Conservation (phyloP, 1,140 invertebrate genomes). For the Whitmania pigra region DNA sequence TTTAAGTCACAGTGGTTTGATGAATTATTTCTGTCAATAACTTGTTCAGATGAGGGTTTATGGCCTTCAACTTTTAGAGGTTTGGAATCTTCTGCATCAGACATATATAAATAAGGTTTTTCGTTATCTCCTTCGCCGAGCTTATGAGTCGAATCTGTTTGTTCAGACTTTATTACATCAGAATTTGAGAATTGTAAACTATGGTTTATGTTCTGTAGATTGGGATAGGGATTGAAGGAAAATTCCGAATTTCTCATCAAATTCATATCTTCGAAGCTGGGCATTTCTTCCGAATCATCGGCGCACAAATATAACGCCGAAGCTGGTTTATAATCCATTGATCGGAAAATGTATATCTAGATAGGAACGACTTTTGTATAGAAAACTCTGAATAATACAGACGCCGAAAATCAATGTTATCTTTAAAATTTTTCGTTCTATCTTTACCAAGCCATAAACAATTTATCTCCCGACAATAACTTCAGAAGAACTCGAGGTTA, state of each 20-base stretch:
- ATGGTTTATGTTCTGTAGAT: background rate
- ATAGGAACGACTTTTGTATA: background rate
- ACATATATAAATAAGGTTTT: background rate
- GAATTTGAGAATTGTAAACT: background rate
- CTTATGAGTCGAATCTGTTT: background rate
- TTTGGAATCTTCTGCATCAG: background rate
- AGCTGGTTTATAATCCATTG: constrained; percentile 7
- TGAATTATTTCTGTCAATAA: no score
- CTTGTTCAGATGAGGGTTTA: no score
- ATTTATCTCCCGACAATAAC: background rate
- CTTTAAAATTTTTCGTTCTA: constrained; percentile 1
- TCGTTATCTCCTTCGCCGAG: background rate
- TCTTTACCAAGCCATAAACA: background rate
- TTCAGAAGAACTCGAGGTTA: background rate
- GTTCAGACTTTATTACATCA: background rate
- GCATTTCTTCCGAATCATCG: constrained; percentile 16
- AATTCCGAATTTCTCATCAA: constrained; percentile 7
- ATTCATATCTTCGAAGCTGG: constrained; percentile 8
- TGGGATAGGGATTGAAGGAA: background rate
- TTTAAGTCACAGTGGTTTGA: no score
- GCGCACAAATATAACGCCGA: constrained; percentile 14
- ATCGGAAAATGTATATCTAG: background rate
- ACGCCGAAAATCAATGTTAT: background rate
- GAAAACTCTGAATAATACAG: background rate
- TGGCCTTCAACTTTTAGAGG: no score